Evolutionary conservation across 1,140 invertebrate species (phyloP).

Genomic region (Drosophila kohkoa): DNA sequence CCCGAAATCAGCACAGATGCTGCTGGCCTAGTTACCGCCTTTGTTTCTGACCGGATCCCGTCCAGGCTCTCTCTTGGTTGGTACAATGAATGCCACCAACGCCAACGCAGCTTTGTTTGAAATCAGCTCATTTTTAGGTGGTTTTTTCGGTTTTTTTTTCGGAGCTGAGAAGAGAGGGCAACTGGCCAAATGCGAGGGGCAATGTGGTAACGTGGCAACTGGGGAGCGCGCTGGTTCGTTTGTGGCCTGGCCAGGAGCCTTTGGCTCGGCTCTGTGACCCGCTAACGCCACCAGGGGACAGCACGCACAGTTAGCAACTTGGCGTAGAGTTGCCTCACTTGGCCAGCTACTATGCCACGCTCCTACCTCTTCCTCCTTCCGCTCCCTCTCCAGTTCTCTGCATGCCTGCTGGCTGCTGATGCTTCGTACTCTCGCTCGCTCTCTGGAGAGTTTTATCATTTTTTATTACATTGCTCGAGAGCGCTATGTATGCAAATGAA

Average conservation of each 20-base stretch:
- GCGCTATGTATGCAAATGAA: slow-evolving; percentile 83
- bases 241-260: slow-evolving; percentile 56
- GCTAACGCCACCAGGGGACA: slow-evolving; percentile 57
- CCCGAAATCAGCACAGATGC: slow-evolving; percentile 67
- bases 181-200: slow-evolving; percentile 7
- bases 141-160: not conserved
- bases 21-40: slow-evolving; percentile 76
- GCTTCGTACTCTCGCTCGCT: slow-evolving; percentile 29
- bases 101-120: slow-evolving; percentile 68
- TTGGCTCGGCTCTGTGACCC: slow-evolving; percentile 48
- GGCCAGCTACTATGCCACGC: not conserved
- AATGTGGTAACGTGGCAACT: slow-evolving; percentile 50
- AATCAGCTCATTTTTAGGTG: slow-evolving; percentile 77
- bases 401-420: slow-evolving; percentile 12
- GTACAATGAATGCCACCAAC: slow-evolving; percentile 69
- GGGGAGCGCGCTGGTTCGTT: slow-evolving; percentile 61
- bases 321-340: slow-evolving; percentile 17
- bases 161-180: slow-evolving; percentile 19
- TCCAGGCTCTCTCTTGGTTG: slow-evolving; percentile 31
- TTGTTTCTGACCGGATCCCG: slow-evolving; percentile 70
- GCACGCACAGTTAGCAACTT: slow-evolving; percentile 63
- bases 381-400: not conserved
- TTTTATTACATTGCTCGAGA: slow-evolving; percentile 82
- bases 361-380: not conserved
- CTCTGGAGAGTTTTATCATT: slow-evolving; percentile 81